Conservation (phyloP, 2,888 invertebrate genomes). For the Erebia ligea region DNA sequence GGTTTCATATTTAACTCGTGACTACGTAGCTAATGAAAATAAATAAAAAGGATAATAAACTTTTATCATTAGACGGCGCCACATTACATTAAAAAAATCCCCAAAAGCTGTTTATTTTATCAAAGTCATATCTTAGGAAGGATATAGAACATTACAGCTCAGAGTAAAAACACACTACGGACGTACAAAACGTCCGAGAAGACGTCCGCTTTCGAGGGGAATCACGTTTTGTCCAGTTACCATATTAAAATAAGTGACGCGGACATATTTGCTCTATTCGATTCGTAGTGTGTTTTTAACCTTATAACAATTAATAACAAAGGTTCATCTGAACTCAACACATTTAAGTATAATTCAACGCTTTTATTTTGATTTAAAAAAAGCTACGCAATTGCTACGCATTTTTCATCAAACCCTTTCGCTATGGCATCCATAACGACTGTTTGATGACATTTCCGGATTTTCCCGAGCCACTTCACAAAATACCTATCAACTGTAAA, state of each 20-base stretch:
- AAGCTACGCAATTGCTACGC: neutral
- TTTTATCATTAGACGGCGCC: neutral
- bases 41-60: neutral
- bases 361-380: neutral
- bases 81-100: no score
- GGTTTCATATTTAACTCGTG: neutral
- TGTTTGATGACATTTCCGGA: neutral
- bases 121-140: no score
- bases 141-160: no score
- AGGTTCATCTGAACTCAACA: neutral
- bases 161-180: no score
- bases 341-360: neutral
- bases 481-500: neutral
- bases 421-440: slow-evolving; percentile 4
- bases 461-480: neutral
- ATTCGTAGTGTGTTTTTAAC: no score
- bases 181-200: no score
- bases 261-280: no score
- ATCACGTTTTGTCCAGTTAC: no score
- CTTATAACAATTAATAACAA: no score
- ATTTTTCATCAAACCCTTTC: neutral
- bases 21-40: neutral
- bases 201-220: no score
- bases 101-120: no score
- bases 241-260: no score